Percentiles rank a stretch among this genome's conserved stretches.
phyloP scores from a whole-genome alignment of 2,888 invertebrate genomes.

The Macroteleia sp. region DNA sequence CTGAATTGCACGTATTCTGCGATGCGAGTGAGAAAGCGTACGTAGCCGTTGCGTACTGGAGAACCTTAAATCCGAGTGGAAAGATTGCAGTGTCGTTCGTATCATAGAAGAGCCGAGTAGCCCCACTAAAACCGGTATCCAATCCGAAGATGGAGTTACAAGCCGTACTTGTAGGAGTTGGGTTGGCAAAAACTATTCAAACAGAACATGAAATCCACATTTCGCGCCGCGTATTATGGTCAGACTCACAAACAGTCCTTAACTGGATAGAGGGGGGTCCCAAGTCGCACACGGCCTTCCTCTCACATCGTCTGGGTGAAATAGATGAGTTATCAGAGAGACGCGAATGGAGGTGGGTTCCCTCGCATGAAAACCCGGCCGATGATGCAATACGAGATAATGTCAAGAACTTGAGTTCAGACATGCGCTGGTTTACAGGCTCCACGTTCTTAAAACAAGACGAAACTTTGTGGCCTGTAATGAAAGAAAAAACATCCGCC shows the following conservation, averaged over 20 bases:
- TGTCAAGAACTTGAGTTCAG: too few relatives aligned
- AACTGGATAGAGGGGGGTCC: neutral
- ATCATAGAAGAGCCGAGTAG: conserved; percentile 8
- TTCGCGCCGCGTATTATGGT: neutral
- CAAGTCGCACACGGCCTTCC: conserved; percentile 13
- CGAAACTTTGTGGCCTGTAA: too few relatives aligned
- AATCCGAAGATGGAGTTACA: conserved; percentile 29
- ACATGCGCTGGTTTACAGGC: too few relatives aligned
- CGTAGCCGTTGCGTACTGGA: conserved; percentile 35
- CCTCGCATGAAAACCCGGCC: conserved; percentile 59
- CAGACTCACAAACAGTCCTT: conserved; percentile 10
- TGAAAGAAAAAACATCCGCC: too few relatives aligned
- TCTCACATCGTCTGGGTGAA: conserved; percentile 65
- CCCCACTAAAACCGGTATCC: conserved; percentile 10
- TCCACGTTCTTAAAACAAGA: too few relatives aligned
- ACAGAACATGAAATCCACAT: conserved; percentile 18
- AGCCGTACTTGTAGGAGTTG: conserved; percentile 20
- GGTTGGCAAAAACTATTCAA: conserved; percentile 3
- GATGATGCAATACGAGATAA: neutral
- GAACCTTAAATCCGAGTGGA: neutral
- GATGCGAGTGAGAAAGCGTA: conserved; percentile 22
- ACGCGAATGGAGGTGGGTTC: conserved; percentile 63
- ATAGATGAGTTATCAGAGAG: conserved; percentile 59
- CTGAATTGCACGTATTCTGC: conserved; percentile 14
- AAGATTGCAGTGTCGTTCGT: neutral